Evolutionary conservation across 2,113 vertebrate species (phyloP), one percentile per base, ranked within the genome.

Genomic region (Poeciliopsis retropinna): DNA sequence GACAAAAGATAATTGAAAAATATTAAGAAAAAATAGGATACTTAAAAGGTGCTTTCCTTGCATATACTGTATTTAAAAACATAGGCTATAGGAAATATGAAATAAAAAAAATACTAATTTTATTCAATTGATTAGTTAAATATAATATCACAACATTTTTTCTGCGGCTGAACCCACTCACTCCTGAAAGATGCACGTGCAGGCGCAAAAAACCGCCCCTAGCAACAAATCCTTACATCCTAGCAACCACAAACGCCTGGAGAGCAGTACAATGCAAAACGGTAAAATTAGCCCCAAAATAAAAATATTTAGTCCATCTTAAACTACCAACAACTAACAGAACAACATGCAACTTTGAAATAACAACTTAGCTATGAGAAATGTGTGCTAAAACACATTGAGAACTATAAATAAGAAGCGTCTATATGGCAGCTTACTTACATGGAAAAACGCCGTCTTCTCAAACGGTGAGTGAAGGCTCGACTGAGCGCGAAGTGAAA

Each of bases 171-270:
- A n/a, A 15, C 30, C 6, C 32, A 14, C 32, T 17, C 57, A 1
- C 39, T 14, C 31, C 34, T 32, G 17, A 57, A 19, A 47, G 62
- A 75, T 54, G 70, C 75, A 72, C 67, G 39, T 73, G 81, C 60
- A 64, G 22, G 9, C 34, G 47, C 7, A 57, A 64, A 69, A 64
- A 82, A 75, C 13, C 84, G 88, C 85, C 89, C 92, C 88, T 89
- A 82, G 70, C 71, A 88, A 87, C 87, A 75, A 30, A 61, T 84
- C 62, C 75, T 17, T 72, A 69, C 28, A 79, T 85, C 92, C 25
- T 91, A 91, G 91, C 88, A 93, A 94, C 92, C 91, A 72, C 14
- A 41, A 81, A 85, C 81, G 87, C 81, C 77, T 31, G n/a, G 27
- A 2, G 11, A 62, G 22, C 2, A 30, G 5, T 6, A 30, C 9